These are phyloP conservation scores for Megaceryle maxima DNA, from an alignment of 2,113 vertebrate species.

Conservation along the genomic window DNA sequence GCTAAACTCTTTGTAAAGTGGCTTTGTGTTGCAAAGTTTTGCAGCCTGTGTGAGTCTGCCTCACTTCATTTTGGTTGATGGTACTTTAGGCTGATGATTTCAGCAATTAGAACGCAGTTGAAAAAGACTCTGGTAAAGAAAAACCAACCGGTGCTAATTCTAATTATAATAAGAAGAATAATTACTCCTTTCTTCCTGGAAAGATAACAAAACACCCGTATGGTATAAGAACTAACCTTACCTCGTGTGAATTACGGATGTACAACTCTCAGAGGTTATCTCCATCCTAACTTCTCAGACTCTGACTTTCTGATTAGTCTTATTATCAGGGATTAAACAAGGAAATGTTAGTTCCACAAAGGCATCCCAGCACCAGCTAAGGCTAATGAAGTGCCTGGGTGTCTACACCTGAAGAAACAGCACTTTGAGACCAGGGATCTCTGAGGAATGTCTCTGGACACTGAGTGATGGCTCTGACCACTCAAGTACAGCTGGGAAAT, in stretches of 20 bases:
- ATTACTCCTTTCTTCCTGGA: background rate
- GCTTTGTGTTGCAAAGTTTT: constrained; percentile 46
- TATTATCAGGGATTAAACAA: background rate
- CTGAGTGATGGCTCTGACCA: background rate
- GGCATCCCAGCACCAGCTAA: background rate
- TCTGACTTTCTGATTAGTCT: background rate
- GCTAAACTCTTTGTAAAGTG: constrained; percentile 4
- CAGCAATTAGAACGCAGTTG: constrained; percentile 30
- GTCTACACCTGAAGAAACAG: background rate
- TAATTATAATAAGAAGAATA: background rate
- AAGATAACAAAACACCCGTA: background rate
- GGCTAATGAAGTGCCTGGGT: background rate
- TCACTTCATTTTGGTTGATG: background rate
- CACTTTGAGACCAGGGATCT: background rate
- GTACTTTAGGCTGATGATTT: constrained; percentile 1
- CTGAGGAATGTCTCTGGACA: background rate
- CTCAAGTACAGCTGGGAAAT: background rate
- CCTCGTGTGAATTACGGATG: background rate
- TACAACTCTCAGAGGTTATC: background rate
- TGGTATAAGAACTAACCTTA: accelerated
- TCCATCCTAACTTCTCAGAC: background rate
- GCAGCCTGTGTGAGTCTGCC: background rate
- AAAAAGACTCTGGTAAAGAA: background rate
- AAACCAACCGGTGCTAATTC: background rate
- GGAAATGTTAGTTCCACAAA: background rate